Evolutionary conservation across 2,888 invertebrate genomes (phyloP), one percentile per base, ranked within the genome.

Genomic region (Hypomecis atomaria): DNA sequence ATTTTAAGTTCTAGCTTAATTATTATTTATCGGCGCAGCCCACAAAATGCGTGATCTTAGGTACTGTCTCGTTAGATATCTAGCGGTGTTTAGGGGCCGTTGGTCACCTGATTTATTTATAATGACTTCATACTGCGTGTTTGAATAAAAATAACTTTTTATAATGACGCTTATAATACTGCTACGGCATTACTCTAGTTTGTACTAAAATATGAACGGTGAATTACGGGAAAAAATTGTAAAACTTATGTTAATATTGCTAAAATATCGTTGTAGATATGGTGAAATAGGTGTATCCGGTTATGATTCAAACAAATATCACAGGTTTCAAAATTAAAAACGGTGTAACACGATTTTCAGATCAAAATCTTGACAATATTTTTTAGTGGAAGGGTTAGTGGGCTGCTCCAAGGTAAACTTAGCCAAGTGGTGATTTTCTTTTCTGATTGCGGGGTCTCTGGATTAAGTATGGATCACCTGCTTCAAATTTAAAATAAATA

Each of bases 31-130:
- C 23, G 23, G 23, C 23, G 23, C 23, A 23, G 23, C 3, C 23
- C 3, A 23, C 23, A 23, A 23, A 23, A 23, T 23, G 23, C 23
- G 23, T 33, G 37, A 59, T 3, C 38, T 45, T 7, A 55, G 5
- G 44, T 59, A 63, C 63, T 55, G 59, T 5, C 4, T 4, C 40
- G 6, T 8, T 7, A 0, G 8, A 10, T 36, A n/a, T 58, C 37
- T 63, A 66, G 62, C 62, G 59, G 57, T 67, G 62, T 59, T 69
- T 56, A 72, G 61, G 72, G 71, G 72, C 68, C 70, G 72, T 66
- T 71, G 71, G 63, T 69, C 68, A 65, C 72, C 67, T 70, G 72
- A 72, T 72, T 72, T 71, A 69, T 66, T 67, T 71, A 67, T 72
- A 72, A 70, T 71, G 71, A 67, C 71, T 69, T 67, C 68, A 67